Conservation (phyloP, 2,113 vertebrate genomes). For the Rhynchomys soricoides region DNA sequence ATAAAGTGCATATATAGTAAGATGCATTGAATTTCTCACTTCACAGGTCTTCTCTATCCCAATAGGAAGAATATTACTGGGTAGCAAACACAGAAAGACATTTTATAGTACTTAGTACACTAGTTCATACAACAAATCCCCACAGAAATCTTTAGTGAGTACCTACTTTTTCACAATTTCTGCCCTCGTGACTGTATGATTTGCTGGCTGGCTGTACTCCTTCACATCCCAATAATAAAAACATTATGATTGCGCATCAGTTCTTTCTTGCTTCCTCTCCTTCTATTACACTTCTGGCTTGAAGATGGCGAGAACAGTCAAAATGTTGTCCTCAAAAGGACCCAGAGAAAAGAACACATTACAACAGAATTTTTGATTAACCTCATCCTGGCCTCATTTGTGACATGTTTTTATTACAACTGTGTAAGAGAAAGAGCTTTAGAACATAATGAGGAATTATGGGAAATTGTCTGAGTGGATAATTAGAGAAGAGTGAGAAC, state of each 20-base stretch:
- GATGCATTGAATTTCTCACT: neutral
- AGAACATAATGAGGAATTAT: neutral
- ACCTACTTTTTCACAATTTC: neutral
- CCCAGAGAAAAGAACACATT: constrained; percentile 38
- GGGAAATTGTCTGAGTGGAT: neutral
- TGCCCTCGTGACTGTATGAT: neutral
- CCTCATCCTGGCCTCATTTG: constrained; percentile 36
- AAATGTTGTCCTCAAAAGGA: constrained; percentile 47
- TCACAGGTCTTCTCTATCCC: neutral
- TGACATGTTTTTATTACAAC: constrained; percentile 59
- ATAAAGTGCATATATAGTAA: neutral
- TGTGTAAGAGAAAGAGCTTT: neutral
- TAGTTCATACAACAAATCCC: constrained; percentile 30
- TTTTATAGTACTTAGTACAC: neutral
- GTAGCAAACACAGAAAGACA: neutral
- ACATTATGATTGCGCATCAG: neutral
- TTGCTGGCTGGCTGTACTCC: constrained; percentile 17
- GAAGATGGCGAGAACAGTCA: constrained; percentile 3
- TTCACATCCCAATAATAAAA: constrained; percentile 13
- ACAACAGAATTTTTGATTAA: constrained; percentile 26
- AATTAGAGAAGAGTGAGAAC: neutral
- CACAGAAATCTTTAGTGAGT: constrained; percentile 31
- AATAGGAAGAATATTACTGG: neutral
- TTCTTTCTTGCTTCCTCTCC: constrained; percentile 21
- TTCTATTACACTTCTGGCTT: constrained; percentile 24